phyloP scores from a whole-genome alignment of 2,888 invertebrate genomes.

The Hyalella azteca region DNA sequence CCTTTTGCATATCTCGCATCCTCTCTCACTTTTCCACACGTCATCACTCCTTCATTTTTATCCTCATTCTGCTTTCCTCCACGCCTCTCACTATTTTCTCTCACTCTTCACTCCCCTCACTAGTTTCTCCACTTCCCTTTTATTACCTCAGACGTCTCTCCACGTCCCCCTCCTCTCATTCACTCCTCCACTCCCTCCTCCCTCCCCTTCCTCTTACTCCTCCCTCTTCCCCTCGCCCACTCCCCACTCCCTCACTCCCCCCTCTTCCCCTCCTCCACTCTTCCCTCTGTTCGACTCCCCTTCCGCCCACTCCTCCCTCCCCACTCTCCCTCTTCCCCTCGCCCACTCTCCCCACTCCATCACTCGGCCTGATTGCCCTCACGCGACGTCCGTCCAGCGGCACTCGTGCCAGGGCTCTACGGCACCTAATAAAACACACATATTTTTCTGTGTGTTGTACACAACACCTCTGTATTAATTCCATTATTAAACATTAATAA shows the following conservation, averaged over 20 bases:
- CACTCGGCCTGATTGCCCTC: background rate
- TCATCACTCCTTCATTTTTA: too few species aligned
- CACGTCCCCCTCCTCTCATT: background rate
- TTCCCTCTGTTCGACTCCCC: background rate
- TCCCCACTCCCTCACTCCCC: constrained; percentile 27
- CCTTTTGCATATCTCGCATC: too few species aligned
- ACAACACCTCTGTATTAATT: too few species aligned
- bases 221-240: background rate
- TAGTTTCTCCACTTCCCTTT: too few species aligned
- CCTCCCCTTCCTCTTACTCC: background rate
- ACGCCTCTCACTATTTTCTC: background rate
- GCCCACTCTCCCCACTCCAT: constrained; percentile 31
- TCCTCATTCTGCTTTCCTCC: too few species aligned
- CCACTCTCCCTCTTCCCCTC: background rate
- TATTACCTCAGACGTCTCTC: too few species aligned
- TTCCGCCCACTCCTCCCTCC: background rate
- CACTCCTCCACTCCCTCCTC: background rate
- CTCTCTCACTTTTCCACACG: too few species aligned
- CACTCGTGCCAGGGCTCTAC: too few species aligned
- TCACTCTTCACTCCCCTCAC: background rate
- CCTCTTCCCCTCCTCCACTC: background rate
- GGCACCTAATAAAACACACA: too few species aligned
- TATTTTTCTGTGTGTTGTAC: too few species aligned
- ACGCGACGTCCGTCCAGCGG: too few species aligned
- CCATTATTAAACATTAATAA: too few species aligned